Base-by-base conservation (phyloP, 2,888 invertebrate species). In the Busseola fusca region DNA sequence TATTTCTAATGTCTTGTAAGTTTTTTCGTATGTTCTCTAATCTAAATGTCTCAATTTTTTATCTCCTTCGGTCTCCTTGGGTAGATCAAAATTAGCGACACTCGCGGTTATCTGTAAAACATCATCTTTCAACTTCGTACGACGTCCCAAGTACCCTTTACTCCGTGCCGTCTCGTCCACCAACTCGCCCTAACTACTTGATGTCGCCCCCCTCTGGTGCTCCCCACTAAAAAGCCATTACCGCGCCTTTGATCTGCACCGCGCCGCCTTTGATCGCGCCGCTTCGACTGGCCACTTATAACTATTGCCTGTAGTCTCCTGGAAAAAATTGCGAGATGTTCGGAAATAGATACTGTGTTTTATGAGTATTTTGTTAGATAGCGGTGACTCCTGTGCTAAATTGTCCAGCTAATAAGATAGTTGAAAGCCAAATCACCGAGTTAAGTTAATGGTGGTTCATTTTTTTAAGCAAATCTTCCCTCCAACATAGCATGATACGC, bases 141-240 rank as follows among this genome's bases (percentile, higher is more conserved):
- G 12, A 63, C 16, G 40, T 25, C 40, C 27, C 3, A 42, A 58
- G 83, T 68, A 76, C 64, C 74, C 37, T 87, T 62, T 74, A 42
- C 1, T 10, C 34, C n/a, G 21, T 56, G 81, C 85, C 84, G 56
- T 63, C 37, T 27, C 60, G 70, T 73, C 71, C 79, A 81, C 80
- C 65, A 69, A 82, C 86, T 81, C 86, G 78, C 92, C 92, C 91
- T 86, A 87, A 89, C 91, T 90, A 91, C 93, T 92, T 88, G 87
- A 90, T 85, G 82, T 71, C 80, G 81, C 85, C 86, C 84, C 86
- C 82, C 77, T 81, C 66, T 71, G 65, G 80, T 86, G 81, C 87
- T 83, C 87, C 89, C 88, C 91, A 89, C 92, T 93, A 92, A 92
- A 93, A 93, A 93, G 91, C 93, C 93, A 94, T 94, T 93, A 94